Evolutionary conservation across 2,797 vertebrate species (phyloP), one percentile per base, ranked within the genome.

Genomic region (Aplochiton taeniatus): DNA sequence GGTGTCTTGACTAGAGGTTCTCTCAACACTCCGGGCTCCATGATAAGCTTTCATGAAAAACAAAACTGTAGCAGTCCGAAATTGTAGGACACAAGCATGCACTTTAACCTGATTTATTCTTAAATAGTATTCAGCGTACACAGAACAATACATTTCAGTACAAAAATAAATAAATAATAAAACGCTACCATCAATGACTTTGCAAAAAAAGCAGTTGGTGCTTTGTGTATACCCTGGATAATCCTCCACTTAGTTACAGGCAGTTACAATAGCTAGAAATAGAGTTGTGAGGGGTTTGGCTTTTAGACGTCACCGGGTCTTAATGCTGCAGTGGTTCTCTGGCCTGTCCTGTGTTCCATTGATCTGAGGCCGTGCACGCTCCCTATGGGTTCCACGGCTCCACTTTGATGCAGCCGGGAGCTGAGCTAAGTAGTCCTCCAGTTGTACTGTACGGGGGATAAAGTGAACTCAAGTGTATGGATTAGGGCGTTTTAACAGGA

Each of bases 381-480:
- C 56, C 46, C 44, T 52, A 48, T 63, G 10, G 62, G 65, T 59
- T 65, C 48, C n/a, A 8, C 13, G 59, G 53, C 18, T 14, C 42
- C 1, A 4, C 31, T 69, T 68, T 69, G 63, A 72, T 64, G 57
- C 53, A 56, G 16, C 18, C 17, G 16, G 44, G 45, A 66, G 55
- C 64, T 71, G 18, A 48, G 54, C 16, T 74, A 68, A 77, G 72
- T 42, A 66, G 60, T 53, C 64, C 52, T 73, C 73, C 65, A 75
- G 75, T 6, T 73, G 59, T 65, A 64, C 12, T 13, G 60, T 47
- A 65, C 51, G 46, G 18, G 45, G 61, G 55, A 66, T 73, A 68
- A 73, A 11, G 52, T 66, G 19, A 61, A 13, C 9, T 9, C 18
- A 75, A 52, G 50, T 18, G 52, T 45, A 17, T 64, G 43, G 61